A percentile compares a stretch with the other conserved stretches of the same genome.
Evolutionary conservation across 2,888 invertebrate species (phyloP).

Genomic region (Rhynchonema sp.): DNA sequence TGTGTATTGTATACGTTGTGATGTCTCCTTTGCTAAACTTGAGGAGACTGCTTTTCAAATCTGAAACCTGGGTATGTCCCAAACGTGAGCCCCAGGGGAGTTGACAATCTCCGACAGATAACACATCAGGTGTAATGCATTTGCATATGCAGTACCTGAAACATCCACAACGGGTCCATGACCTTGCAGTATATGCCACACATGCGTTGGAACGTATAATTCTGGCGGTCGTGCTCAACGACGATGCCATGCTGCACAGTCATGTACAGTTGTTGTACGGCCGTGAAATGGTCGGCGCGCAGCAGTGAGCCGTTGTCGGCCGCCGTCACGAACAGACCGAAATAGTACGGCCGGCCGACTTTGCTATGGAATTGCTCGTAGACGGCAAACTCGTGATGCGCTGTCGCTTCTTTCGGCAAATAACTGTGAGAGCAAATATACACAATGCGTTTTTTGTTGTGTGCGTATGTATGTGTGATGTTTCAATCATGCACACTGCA

Average conservation of each 20-base stretch:
- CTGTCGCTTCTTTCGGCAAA: background rate
- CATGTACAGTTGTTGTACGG: background rate
- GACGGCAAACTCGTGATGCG: background rate
- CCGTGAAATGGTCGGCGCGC: background rate
- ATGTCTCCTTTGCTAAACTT: too few species aligned
- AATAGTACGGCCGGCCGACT: background rate
- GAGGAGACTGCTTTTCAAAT: too few species aligned
- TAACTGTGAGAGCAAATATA: too few species aligned
- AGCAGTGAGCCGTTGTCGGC: background rate
- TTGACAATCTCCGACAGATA: too few species aligned
- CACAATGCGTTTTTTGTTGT: too few species aligned
- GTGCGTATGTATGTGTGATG: too few species aligned
- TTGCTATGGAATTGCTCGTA: background rate
- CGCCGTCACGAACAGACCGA: background rate
- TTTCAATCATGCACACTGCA: too few species aligned
- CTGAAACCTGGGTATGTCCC: too few species aligned
- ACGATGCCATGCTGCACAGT: background rate
- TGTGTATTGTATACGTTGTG: too few species aligned
- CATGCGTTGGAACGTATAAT: background rate
- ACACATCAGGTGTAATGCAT: too few species aligned
- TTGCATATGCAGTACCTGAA: too few species aligned
- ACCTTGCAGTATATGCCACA: background rate
- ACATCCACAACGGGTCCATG: background rate
- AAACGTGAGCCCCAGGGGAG: too few species aligned
- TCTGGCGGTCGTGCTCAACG: background rate